Evolutionary conservation across 2,113 vertebrate species (phyloP), one percentile per base, ranked within the genome.

Genomic region (Aythya baeri): DNA sequence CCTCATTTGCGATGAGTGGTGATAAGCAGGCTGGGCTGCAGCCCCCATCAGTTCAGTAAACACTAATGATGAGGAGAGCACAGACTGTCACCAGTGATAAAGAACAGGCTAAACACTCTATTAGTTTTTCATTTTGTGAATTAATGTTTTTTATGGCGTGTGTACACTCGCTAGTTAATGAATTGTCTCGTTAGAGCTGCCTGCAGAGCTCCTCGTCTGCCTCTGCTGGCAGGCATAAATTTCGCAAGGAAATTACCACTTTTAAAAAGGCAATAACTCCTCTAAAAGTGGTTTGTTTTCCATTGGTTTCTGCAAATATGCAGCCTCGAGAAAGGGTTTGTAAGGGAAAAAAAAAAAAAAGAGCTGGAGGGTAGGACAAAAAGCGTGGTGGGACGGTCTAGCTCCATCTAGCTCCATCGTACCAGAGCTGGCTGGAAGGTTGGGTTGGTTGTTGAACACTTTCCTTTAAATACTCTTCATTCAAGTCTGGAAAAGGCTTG

Each of bases 111-210:
- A 94, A 98, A 98, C 97, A 98, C 97, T 96, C 97, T 68, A 96
- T 97, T 98, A 97, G 98, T 92, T 98, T 98, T 98, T 97, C 97
- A 98, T 98, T 98, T 98, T 91, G 95, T 46, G 96, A 98, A 98
- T 98, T 98, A 98, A 98, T 97, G 97, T 93, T 94, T 96, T 98
- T 97, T 91, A 93, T 41, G 94, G 95, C 11, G 27, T 93, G 81
- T 96, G 88, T 97, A 96, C 95, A 93, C 92, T 90, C 86, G 44
- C 91, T 68, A 58, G 89, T 96, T 98, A 98, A 98, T 98, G 98
- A 98, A 98, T 92, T 92, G 97, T 98, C 97, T 98, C 96, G 96
- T 98, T 98, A 96, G 92, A 94, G 93, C 94, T 95, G 98, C 97
- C 97, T 72, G 85, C 22, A 29, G 94, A 94, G 83, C 91, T 95